Evolutionary conservation across 2,113 vertebrate genomes (phyloP), one percentile per base, ranked within the genome.

Genomic region (Rhineura floridana): DNA sequence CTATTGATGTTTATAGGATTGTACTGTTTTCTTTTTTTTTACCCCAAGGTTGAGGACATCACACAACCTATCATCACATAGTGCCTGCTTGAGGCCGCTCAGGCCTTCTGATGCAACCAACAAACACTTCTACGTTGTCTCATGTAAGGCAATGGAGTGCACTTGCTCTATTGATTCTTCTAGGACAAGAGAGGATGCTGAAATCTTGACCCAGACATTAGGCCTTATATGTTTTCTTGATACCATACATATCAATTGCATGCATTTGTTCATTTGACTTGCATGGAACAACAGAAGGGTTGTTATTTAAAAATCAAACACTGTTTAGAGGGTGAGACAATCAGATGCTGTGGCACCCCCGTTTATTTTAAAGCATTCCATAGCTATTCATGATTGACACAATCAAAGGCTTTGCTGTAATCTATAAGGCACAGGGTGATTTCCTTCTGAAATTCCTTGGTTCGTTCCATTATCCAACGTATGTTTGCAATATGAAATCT

Each of bases 181-280:
- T 46, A 19, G 25, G 23, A 36, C 28, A 85, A 50, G 55, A 59
- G 39, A 75, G 42, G 21, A 50, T 39, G 4, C 46, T 67, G 63
- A 46, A 48, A 63, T 63, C 30, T 85, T 85, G 44, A 55, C 15
- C 89, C 52, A 83, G 15, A 5, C 87, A 69, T 93, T 82, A 52
- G 33, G 23, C 62, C 36, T 48, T 78, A 25, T 33, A 3, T 3
- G 11, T 46, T 46, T 59, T 36, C 28, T n/a, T 77, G 25, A 6
- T 70, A 8, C 23, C 67, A 52, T 44, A 33, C 7, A 52, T 67
- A 23, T 65, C 69, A 42, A 55, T 13, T 63, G 21, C 46, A 63
- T 82, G 42, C 6, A 55, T 9, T 11, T n/a, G n/a, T 48, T 28
- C 9, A 11, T 39, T 81, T 81, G 78, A 81, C 52, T 36, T 36